Evolutionary conservation across 2,113 vertebrate genomes (phyloP).

Genomic region (Platanista minor): DNA sequence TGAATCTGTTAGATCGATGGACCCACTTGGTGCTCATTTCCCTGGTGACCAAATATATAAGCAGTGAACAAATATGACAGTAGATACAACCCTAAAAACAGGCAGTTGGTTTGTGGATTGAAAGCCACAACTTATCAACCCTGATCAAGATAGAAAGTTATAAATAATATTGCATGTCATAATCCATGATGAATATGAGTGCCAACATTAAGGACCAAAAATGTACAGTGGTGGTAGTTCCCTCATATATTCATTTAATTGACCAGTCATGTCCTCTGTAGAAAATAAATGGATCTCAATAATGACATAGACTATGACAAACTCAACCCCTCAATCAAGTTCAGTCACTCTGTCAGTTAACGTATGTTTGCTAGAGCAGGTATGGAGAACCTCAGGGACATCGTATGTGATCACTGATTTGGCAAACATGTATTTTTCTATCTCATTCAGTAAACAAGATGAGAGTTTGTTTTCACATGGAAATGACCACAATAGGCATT

Average conservation of each 20-base stretch:
- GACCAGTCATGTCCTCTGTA: too few relatives aligned
- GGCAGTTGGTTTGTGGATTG: too few relatives aligned
- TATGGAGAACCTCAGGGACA: background rate
- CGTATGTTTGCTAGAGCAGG: background rate
- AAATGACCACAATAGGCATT: background rate
- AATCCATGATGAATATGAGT: too few relatives aligned
- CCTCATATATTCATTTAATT: too few relatives aligned
- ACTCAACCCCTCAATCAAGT: rapidly evolving
- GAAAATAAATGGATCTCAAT: background rate
- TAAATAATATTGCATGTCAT: too few relatives aligned
- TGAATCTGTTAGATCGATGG: background rate
- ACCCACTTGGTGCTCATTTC: background rate
- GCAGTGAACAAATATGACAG: background rate
- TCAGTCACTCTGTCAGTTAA: background rate
- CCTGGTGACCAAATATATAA: background rate
- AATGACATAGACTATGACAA: too few relatives aligned
- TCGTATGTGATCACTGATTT: too few relatives aligned
- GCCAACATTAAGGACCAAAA: too few relatives aligned
- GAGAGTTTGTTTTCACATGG: background rate
- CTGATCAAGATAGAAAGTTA: too few relatives aligned
- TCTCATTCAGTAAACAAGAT: background rate
- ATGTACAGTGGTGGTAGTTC: too few relatives aligned
- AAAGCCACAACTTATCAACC: too few relatives aligned
- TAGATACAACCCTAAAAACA: too few relatives aligned
- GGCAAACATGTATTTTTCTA: background rate